Percentiles rank a stretch among this genome's conserved stretches.
phyloP scores from a whole-genome alignment of 2,888 invertebrate species.

The Omphaloscelis lunosa region DNA sequence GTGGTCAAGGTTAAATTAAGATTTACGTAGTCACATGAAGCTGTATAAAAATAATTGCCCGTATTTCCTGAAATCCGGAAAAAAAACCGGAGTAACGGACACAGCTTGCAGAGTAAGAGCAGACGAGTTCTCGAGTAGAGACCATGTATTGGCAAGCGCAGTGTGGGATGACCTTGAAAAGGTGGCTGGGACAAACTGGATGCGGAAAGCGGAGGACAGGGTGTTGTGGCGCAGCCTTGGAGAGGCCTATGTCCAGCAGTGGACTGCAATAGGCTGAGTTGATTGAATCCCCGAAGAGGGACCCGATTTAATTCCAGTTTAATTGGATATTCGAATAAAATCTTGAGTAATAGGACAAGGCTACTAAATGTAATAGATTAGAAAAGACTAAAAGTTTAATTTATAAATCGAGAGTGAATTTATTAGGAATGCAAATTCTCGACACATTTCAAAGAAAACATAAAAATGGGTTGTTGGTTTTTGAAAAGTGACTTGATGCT shows the following conservation, averaged over 20 bases:
- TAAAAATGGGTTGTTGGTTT: too few species aligned
- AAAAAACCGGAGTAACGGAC: too few species aligned
- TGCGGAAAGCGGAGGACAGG: too few species aligned
- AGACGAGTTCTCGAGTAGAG: too few species aligned
- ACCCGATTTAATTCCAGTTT: background rate
- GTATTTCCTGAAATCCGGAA: background rate
- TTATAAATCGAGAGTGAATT: background rate
- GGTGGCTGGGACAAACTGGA: too few species aligned
- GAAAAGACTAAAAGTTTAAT: background rate
- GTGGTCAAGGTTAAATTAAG: background rate
- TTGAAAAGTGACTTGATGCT: too few species aligned
- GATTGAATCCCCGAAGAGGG: background rate
- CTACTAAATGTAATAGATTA: background rate
- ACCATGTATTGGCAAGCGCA: too few species aligned
- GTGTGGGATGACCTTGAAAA: too few species aligned
- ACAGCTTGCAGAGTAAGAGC: too few species aligned
- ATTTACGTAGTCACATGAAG: background rate
- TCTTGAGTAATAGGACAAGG: too few species aligned
- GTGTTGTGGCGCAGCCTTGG: too few species aligned
- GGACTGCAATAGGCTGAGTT: background rate
- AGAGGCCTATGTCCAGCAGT: too few species aligned
- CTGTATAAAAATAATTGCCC: background rate
- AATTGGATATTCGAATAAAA: background rate
- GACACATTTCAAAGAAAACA: background rate
- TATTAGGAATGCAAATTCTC: background rate